phyloP scores from a whole-genome alignment of 1,140 invertebrate species.

The Mactra quadrangularis region DNA sequence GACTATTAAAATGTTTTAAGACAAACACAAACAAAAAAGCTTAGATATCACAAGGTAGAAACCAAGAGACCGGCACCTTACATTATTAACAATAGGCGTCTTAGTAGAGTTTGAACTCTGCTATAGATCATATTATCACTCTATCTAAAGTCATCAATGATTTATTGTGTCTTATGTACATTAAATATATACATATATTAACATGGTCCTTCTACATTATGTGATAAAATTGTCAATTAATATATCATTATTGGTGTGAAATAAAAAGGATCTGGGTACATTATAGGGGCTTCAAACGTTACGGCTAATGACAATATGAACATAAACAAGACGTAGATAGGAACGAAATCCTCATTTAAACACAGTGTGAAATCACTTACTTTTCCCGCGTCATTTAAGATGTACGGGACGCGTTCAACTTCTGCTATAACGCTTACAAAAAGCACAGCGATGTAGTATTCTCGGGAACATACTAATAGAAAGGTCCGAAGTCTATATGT shows the following conservation, averaged over 20 bases:
- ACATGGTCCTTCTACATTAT: no score
- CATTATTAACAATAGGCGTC: no score
- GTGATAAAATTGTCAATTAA: no score
- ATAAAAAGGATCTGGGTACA: constrained; percentile 15
- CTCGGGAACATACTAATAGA: not conserved
- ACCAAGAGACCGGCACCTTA: no score
- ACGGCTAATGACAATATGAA: constrained; percentile 19
- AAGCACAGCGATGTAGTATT: constrained; percentile 8
- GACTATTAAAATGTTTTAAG: no score
- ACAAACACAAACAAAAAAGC: no score
- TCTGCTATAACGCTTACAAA: constrained; percentile 22
- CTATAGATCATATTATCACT: no score
- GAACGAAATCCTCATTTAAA: constrained; percentile 47
- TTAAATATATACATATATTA: no score
- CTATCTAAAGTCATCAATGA: no score
- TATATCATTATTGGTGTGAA: not conserved
- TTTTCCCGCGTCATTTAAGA: constrained; percentile 49
- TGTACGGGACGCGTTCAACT: constrained; percentile 28
- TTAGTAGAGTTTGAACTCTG: no score
- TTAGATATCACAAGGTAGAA: no score
- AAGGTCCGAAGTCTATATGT: constrained; percentile 1
- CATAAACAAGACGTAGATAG: constrained; percentile 46
- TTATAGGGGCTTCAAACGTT: constrained; percentile 14
- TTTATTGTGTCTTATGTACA: no score
- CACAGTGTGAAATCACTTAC: constrained; percentile 43